These are phyloP conservation scores for Argyrosomus japonicus DNA, from an alignment of 2,113 vertebrate genomes.

Conservation along the genomic window DNA sequence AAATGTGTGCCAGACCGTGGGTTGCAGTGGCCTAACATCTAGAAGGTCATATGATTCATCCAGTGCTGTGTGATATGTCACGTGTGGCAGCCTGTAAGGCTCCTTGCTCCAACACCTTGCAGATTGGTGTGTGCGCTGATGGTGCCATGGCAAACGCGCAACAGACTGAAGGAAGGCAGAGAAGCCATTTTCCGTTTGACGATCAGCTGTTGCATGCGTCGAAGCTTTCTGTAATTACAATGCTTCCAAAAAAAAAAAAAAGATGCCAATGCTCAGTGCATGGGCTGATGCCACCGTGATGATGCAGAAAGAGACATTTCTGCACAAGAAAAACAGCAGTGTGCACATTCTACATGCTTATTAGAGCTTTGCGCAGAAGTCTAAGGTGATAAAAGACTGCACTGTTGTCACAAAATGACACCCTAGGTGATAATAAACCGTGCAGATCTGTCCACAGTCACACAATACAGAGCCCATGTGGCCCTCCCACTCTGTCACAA, in stretches of 20 bases:
- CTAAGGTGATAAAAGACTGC: neutral
- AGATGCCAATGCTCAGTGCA: neutral
- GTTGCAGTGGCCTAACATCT: constrained; percentile 34
- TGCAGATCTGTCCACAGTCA: neutral
- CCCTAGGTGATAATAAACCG: neutral
- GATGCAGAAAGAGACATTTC: constrained; percentile 13
- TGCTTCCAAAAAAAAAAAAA: neutral
- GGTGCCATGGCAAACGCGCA: constrained; percentile 35
- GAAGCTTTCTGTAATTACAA: constrained; percentile 3
- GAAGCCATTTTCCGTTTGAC: constrained; percentile 56
- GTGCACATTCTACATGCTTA: constrained; percentile 3
- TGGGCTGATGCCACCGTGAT: constrained; percentile 14
- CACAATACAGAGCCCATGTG: neutral
- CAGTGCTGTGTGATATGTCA: constrained; percentile 12
- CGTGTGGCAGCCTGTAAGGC: constrained; percentile 5
- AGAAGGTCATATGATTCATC: constrained; percentile 71
- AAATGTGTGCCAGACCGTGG: constrained; percentile 42
- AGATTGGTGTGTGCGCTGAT: neutral
- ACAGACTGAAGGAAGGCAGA: constrained; percentile 20
- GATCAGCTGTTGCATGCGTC: constrained; percentile 8
- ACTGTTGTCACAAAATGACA: neutral
- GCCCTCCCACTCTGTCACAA: neutral
- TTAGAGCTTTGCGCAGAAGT: constrained; percentile 18
- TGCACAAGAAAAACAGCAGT: neutral
- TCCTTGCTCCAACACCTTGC: constrained; percentile 15